These are phyloP conservation scores for Oxyura jamaicensis DNA, from an alignment of 2,113 vertebrate species.

Conservation along the genomic window DNA sequence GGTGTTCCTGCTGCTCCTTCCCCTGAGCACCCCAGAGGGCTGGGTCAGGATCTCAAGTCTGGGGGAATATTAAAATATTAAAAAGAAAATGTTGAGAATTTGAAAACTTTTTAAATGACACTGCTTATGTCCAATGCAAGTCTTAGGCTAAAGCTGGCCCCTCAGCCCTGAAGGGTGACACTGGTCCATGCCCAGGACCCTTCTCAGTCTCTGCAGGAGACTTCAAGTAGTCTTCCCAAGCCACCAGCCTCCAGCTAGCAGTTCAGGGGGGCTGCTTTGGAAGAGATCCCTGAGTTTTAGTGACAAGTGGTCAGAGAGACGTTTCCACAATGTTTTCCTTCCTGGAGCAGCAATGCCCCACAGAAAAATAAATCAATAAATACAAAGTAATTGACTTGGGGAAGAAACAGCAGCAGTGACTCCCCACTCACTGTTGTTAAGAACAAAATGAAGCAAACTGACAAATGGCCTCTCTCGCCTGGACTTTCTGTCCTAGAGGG, in stretches of 20 bases:
- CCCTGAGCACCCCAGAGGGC: background rate
- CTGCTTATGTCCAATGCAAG: background rate
- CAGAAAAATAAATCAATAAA: background rate
- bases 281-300: background rate
- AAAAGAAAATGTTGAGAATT: background rate
- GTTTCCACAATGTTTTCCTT: background rate
- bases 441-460: background rate
- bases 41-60: background rate
- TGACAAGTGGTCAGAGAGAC: background rate
- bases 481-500: background rate
- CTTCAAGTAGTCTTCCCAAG: background rate
- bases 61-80: background rate
- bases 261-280: background rate
- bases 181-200: background rate
- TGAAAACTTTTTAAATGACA: background rate
- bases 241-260: background rate
- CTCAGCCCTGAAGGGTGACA: fast-evolving
- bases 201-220: background rate
- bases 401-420: background rate
- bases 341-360: background rate
- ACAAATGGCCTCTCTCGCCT: background rate
- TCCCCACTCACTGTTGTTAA: background rate
- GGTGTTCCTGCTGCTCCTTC: background rate
- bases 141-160: background rate
- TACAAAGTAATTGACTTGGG: background rate